Percentiles rank a stretch among this genome's conserved stretches.
Conservation (phyloP, 2,113 vertebrate genomes). For the Mustelus asterias region DNA sequence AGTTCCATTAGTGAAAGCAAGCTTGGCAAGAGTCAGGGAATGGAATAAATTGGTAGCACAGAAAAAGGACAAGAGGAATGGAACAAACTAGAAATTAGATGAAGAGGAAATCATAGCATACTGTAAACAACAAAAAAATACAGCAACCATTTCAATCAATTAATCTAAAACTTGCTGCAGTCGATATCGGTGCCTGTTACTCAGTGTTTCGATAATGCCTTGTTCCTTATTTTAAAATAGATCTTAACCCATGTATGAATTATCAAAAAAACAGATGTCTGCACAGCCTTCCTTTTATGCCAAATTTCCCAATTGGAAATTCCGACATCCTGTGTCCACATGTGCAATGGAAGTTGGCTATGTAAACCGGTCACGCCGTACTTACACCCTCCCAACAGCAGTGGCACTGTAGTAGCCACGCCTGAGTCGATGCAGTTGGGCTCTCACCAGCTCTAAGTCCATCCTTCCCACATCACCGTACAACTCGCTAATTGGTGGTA, state of each 20-base stretch:
- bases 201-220: not conserved
- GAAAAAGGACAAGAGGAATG: not conserved
- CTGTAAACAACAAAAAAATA: not conserved
- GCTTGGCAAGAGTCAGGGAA: not conserved
- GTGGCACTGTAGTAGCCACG: not conserved
- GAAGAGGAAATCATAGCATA: not conserved
- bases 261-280: not conserved
- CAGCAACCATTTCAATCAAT: not conserved
- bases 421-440: not conserved
- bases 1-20: constrained; percentile 2
- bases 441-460: not conserved
- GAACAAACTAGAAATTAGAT: not conserved
- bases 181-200: not conserved
- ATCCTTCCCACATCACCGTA: not conserved
- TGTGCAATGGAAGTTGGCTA: not conserved
- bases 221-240: not conserved
- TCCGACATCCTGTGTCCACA: not conserved
- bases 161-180: not conserved
- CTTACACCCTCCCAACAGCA: not conserved
- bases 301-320: not conserved
- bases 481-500: not conserved
- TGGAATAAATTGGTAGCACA: not conserved
- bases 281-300: not conserved
- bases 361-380: not conserved
- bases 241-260: not conserved